Base-by-base conservation (phyloP, 1,140 invertebrate species). In the Leptinotarsa undecemlineata region DNA sequence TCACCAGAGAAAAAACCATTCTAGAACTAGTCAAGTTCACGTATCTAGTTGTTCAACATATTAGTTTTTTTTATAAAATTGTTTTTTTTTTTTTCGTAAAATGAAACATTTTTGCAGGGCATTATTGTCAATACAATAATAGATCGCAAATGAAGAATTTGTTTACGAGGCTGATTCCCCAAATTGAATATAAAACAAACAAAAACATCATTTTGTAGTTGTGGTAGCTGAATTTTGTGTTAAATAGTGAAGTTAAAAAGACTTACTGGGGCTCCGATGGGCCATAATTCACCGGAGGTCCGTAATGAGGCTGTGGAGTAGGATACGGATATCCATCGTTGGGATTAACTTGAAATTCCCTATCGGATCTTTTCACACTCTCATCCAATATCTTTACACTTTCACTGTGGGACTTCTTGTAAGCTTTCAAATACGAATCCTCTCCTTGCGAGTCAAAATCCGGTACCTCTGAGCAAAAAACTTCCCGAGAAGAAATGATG, bases 401-500 rank as follows among this genome's bases (percentile, higher is more conserved):
- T 42, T 72, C 70, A 62, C 48, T 47, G 15, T 48, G 70, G 2
- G 26, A 26, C 3, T 26, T 20, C 21, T 72, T 72, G 17, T 62
- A 72, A 14, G 70, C 70, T 13, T 72, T 60, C 17, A 72, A 61
- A 47, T 72, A 72, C 3, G 70, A 72, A 72, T 72, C 70, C n/a
- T 42, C 61, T 47, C 14, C 57, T n/a, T 19, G 20, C 15, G 63
- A 17, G 51, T 57, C 51, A 57, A 17, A 17, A 19, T 64, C 20
- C 63, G 21, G 4, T 26, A 19, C 63, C 15, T 64, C 63, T 64
- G 15, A 17, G 20, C 63, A n/a, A 21, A 15, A 57, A 57, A 57
- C 51, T 19, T 17, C 17, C 15, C 51, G n/a, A 6, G 3, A 57
- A 6, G 17, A 17, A 15, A 57, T 17, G 14, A 57, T 17, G 15